Evolutionary conservation across 2,113 vertebrate genomes (phyloP), one percentile per base, ranked within the genome.

Genomic region (Emydocephalus ijimae): DNA sequence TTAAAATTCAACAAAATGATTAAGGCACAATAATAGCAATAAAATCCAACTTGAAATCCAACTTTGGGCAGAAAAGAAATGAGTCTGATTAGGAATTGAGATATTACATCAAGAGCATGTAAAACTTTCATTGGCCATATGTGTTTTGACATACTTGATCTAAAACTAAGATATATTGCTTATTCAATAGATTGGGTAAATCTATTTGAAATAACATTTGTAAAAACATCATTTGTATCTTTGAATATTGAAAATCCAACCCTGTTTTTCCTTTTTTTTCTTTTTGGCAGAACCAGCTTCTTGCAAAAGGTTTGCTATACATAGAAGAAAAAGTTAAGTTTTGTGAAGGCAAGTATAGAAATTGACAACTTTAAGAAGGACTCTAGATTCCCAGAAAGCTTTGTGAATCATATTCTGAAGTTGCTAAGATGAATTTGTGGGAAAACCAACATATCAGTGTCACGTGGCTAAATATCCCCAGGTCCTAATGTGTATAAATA

Each of bases 201-300:
- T 90, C 43, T 57, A 64, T 26, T 21, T 24, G 18, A 50, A 61
- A 0, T 87, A 88, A 54, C 1, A 50, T 52, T 26, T 93, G 29
- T 56, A 91, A 90, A 92, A 34, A 64, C 86, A 29, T 74, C 54
- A 26, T 2, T 12, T 89, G 57, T 93, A 89, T 93, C 45, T 95
- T 94, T 34, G 29, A 45, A 0, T 4, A 57, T 91, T 85, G 85
- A 94, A 64, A 85, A 93, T 95, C 97, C 95, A 74, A 6, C 12
- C 48, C 1, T 50, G 9, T 50, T 50, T 9, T 1, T 8, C 48
- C 55, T 34, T 96, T 52, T 97, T 97, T 93, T 96, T 95, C 81
- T 97, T 93, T 97, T 97, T 96, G 96, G 94, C 97, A 99, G 99
- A 99, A 99, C 96, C 98, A 99, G 95, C 98, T 99, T 95, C 98